Percentiles rank a stretch among this genome's conserved stretches.
Evolutionary conservation across 2,113 vertebrate genomes (phyloP).

Genomic region (Zosterops lateralis): DNA sequence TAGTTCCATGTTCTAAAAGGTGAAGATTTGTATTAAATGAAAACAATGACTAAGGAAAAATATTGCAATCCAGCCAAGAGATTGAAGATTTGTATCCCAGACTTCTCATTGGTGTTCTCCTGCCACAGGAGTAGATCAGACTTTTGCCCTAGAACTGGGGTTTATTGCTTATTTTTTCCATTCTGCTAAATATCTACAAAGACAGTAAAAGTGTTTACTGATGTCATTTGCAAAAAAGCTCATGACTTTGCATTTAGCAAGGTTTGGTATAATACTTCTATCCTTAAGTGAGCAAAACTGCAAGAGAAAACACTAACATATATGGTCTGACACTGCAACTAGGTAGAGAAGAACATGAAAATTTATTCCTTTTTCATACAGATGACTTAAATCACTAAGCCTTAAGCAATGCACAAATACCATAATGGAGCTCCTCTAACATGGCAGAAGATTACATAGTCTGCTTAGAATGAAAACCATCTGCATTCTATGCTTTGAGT

Average conservation of each 20-base stretch:
- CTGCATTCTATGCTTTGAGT: neutral
- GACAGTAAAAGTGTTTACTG: neutral
- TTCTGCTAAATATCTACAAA: neutral
- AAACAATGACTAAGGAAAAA: neutral
- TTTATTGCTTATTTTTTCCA: neutral
- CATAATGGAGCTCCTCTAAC: neutral
- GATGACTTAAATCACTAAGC: neutral
- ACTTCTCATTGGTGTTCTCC: neutral
- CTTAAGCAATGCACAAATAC: neutral
- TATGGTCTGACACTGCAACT: neutral
- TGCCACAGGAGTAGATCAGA: neutral
- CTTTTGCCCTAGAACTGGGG: neutral
- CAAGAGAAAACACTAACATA: neutral
- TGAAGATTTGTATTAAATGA: neutral
- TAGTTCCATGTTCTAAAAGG: neutral
- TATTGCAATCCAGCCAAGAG: neutral
- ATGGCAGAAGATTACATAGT: neutral
- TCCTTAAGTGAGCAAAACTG: neutral
- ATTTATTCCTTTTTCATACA: neutral
- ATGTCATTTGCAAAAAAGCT: neutral
- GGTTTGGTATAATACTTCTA: neutral
- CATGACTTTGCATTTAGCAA: neutral
- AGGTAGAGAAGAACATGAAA: neutral
- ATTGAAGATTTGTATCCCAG: neutral
- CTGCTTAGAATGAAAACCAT: neutral